Conservation (phyloP, 2,888 invertebrate species). For the Timandra comae region DNA sequence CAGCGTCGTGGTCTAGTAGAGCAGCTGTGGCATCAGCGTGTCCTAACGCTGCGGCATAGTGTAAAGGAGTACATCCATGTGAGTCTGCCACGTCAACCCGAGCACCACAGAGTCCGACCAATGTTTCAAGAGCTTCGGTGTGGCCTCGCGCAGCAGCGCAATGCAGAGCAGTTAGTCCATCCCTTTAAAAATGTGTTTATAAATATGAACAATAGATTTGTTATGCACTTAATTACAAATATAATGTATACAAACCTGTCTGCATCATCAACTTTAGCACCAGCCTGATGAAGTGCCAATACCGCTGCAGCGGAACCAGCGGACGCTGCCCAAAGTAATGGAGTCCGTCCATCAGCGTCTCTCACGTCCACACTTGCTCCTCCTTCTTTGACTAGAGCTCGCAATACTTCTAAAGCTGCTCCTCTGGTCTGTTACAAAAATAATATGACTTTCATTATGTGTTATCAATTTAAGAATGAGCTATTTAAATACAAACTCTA, state of each 20-base stretch:
- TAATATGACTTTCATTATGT: background rate
- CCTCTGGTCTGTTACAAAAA: constrained; percentile 59
- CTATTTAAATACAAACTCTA: no score
- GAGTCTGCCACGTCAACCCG: constrained; percentile 93
- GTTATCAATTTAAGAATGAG: no score
- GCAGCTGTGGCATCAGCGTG: constrained; percentile 95
- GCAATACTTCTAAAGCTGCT: constrained; percentile 86
- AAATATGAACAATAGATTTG: no score
- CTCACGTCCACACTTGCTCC: constrained; percentile 89
- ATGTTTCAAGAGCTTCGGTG: constrained; percentile 91
- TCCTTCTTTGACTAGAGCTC: constrained; percentile 84
- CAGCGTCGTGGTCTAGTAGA: constrained; percentile 91
- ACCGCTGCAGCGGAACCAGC: constrained; percentile 96
- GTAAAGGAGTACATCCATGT: constrained; percentile 96
- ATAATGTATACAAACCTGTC: no score
- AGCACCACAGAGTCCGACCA: constrained; percentile 92
- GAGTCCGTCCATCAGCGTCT: constrained; percentile 95
- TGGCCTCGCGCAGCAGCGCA: constrained; percentile 98
- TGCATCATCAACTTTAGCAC: constrained; percentile 86
- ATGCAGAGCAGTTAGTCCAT: constrained; percentile 96
- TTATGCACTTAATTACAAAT: no score
- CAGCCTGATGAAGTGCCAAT: constrained; percentile 90
- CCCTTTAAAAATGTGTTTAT: no score
- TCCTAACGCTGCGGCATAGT: constrained; percentile 97
- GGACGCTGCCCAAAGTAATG: constrained; percentile 97